Evolutionary conservation across 2,113 vertebrate species (phyloP).

Genomic region (Bubalus kerabau): DNA sequence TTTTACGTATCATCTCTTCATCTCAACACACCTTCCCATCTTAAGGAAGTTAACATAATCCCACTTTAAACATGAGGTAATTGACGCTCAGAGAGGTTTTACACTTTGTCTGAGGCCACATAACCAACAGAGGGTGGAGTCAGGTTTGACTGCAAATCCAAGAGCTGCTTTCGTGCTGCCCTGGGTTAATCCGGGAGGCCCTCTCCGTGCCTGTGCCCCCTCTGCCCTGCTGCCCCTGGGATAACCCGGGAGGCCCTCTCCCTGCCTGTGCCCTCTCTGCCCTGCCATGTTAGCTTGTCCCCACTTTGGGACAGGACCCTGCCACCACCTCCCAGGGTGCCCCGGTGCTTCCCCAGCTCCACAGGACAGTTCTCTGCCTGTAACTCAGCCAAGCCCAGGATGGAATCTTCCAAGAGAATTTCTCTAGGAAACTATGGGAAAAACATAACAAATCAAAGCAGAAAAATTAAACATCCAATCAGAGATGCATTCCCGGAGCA

Average conservation of each 20-base stretch:
- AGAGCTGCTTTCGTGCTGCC: not conserved
- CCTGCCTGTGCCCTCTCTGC: not conserved
- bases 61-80: not conserved
- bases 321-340: not conserved
- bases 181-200: not conserved
- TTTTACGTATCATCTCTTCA: not conserved
- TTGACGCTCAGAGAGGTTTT: not conserved
- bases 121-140: not conserved
- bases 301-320: not conserved
- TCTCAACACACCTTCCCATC: not conserved
- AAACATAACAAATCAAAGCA: constrained; percentile 30
- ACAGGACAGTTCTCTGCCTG: not conserved
- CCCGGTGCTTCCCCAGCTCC: not conserved
- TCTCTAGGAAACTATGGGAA: constrained; percentile 40
- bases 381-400: not conserved
- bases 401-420: constrained; percentile 27
- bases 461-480: constrained; percentile 16
- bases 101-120: not conserved
- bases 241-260: not conserved
- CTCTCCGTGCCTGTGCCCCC: not conserved
- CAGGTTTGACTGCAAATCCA: not conserved
- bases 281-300: no score
- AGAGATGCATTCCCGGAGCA: not conserved
- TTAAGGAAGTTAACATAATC: not conserved
- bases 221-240: not conserved